phyloP scores from a whole-genome alignment of 1,140 invertebrate species.

The Nylanderia fulva region DNA sequence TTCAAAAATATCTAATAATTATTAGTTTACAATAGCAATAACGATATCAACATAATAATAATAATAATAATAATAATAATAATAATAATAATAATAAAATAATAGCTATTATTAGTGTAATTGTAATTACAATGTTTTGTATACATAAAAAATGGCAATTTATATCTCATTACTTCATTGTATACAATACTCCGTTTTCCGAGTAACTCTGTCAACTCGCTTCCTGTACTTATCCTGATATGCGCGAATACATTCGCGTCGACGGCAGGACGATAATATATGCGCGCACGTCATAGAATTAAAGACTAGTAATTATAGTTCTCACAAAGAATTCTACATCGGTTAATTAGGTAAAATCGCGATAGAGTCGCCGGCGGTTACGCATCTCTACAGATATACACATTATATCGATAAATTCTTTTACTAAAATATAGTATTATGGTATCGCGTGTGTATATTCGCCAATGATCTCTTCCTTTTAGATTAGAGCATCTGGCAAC shows the following conservation, averaged over 20 bases:
- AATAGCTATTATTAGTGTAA: constrained; percentile 65
- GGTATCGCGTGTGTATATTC: constrained; percentile 62
- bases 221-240: constrained; percentile 50
- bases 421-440: constrained; percentile 76
- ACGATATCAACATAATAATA: constrained; percentile 46
- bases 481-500: constrained; percentile 7
- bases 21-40: constrained; percentile 57
- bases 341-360: constrained; percentile 73
- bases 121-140: constrained; percentile 66
- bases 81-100: constrained; percentile 63
- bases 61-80: too few relatives aligned
- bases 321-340: constrained; percentile 66
- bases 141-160: constrained; percentile 70
- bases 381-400: constrained; percentile 63
- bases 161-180: constrained; percentile 20
- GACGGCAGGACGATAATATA: constrained; percentile 54
- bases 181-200: neutral
- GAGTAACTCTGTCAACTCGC: constrained; percentile 42
- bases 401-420: constrained; percentile 69
- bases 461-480: constrained; percentile 56
- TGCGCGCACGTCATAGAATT: constrained; percentile 66
- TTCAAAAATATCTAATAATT: constrained; percentile 49
- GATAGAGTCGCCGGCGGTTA: constrained; percentile 38
- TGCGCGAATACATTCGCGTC: constrained; percentile 41
- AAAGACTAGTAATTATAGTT: constrained; percentile 81